Evolutionary conservation across 2,797 vertebrate species (phyloP).

Genomic region (Gymnodraco acuticeps): DNA sequence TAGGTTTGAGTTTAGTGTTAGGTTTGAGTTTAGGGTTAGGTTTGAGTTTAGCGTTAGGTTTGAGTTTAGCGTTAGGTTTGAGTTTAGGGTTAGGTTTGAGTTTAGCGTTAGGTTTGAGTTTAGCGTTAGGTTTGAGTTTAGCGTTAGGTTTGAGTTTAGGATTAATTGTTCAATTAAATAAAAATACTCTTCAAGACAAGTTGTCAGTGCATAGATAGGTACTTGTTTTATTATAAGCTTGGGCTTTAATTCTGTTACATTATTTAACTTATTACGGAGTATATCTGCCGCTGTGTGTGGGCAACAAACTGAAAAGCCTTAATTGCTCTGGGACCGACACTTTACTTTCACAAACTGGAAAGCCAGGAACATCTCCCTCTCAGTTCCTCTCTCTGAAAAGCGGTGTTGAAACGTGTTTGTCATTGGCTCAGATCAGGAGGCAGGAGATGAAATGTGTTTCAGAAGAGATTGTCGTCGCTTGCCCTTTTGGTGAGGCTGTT

Average conservation of each 20-base stretch:
- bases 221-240: background rate
- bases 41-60: too few relatives aligned
- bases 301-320: background rate
- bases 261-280: background rate
- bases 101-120: too few relatives aligned
- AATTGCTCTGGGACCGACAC: background rate
- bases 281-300: too few relatives aligned
- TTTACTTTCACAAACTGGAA: slow-evolving; percentile 15
- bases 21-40: too few relatives aligned
- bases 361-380: slow-evolving; percentile 6
- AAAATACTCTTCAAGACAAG: background rate
- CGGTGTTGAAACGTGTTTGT: slow-evolving; percentile 72
- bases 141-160: too few relatives aligned
- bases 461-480: slow-evolving; percentile 53
- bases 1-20: too few relatives aligned
- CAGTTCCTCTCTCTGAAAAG: slow-evolving; percentile 19
- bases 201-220: background rate
- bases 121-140: too few relatives aligned
- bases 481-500: slow-evolving; percentile 59
- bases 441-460: slow-evolving; percentile 65
- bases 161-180: too few relatives aligned
- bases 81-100: too few relatives aligned
- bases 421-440: slow-evolving; percentile 50
- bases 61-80: too few relatives aligned
- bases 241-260: background rate